Base-by-base conservation (phyloP, 2,113 vertebrate species). In the Bucco capensis region DNA sequence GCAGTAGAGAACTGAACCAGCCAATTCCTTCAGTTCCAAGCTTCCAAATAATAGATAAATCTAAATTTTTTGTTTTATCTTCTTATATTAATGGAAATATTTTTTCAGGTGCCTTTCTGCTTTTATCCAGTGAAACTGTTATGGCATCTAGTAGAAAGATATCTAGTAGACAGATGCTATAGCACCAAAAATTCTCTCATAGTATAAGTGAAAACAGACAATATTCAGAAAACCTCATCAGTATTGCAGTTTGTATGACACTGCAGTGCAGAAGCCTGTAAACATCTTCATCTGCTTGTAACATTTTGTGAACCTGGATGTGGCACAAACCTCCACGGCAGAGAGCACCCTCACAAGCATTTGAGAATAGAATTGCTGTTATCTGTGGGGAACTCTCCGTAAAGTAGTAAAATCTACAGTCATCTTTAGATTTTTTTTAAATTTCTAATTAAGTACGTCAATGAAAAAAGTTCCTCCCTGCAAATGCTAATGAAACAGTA, bases 401-500 rank as follows among this genome's bases (percentile, higher is more conserved):
- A 75, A 89, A 61, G 30, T n/a, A 67, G n/a, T 66, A 54, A 18
- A 51, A 88, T 66, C 50, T 78, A 66, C 28, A 50, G 31, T 71
- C 58, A 75, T 56, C 69, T 85, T 75, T 21, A 88, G 18, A 58
- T 38, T 14, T 62, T 38, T 89, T 50, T 24, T 28, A 87, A 67
- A 67, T 35, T 82, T 91, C 50, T 85, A 91, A 75, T 81, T 81
- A 80, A 58, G 9, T 54, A 73, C 44, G 49, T 3, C 33, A 94
- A 33, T 6, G 19, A 24, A 86, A 89, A 74, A 47, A 44, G 28
- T 11, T 72, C 28, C 35, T 69, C 86, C 46, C 70, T 94, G 58
- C 23, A 88, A 91, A 78, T 73, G n/a, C 28, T 93, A 86, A 81
- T 61, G 54, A 74, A 87, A 89, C 24, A 85, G 69, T 58, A 85